Evolutionary conservation across 2,113 vertebrate species (phyloP), one percentile per base, ranked within the genome.

Genomic region (Anarrhichthys ocellatus): DNA sequence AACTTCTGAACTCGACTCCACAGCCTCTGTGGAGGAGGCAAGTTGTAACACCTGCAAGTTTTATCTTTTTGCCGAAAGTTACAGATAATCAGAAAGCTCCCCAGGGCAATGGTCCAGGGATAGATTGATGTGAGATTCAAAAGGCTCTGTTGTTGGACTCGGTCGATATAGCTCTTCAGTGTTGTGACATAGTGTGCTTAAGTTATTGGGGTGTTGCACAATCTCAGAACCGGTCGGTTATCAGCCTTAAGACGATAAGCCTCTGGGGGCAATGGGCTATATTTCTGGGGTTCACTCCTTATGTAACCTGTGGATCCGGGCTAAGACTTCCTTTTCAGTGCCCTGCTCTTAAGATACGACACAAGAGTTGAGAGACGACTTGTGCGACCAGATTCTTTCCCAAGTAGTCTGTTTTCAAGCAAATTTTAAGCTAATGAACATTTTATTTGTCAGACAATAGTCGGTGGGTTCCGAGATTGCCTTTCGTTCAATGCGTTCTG

Each of bases 101-200:
- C 22, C 10, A 14, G 29, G 40, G 54, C 42, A 13, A 48, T 9
- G 22, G 48, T 7, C 66, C 66, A 58, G 34, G 3, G 11, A 42
- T 77, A 14, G 32, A 75, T n/a, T n/a, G n/a, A n/a, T 9, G 34
- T 76, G 62, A 54, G 62, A 66, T 42, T 66, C 6, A 38, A 63
- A 71, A 10, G 42, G 17, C 42, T 78, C 7, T 61, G 58, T 61
- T 2, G 58, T 61, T 32, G 14, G 10, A 34, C 15, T 32, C 32
- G 15, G 1, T 59, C 15, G 24, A 58, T 15, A 24, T 24, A 13
- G 4, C 56, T 58, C 54, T 27, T 58, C 56, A 14, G 56, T 58
- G 56, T 58, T 58, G 54, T 9, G n/a, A 14, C 22, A 58, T 5
- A 58, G 56, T 24, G 10, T 24, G 56, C 56, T 58, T 27, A 1